These are phyloP conservation scores for Adineta ricciae DNA, from an alignment of 2,888 invertebrate genomes.

Conservation along the genomic window DNA sequence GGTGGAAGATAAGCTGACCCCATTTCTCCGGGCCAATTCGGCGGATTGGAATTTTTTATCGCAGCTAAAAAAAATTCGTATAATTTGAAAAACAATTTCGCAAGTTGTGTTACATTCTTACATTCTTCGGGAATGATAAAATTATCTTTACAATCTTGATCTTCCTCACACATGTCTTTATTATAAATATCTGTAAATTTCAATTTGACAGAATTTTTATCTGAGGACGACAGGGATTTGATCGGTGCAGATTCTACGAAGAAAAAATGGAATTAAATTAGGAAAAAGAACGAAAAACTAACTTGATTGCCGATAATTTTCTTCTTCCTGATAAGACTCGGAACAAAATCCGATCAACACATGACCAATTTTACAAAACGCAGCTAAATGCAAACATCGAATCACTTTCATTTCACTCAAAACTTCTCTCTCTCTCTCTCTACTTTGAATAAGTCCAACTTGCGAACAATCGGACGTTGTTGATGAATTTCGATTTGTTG, in stretches of 20 bases:
- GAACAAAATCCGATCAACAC: neutral
- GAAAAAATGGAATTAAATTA: no score
- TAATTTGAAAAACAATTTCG: no score
- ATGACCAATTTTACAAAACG: neutral
- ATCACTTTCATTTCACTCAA: neutral
- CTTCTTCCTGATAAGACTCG: neutral
- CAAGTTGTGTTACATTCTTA: no score
- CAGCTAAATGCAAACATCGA: neutral
- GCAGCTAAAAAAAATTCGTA: neutral
- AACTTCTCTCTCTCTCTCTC: neutral
- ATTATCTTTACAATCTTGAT: neutral
- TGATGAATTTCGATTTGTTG: neutral
- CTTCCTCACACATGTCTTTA: neutral
- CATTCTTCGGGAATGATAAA: neutral
- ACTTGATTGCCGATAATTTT: neutral
- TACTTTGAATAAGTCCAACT: neutral
- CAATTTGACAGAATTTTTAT: neutral
- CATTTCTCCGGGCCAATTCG: slow-evolving; percentile 74
- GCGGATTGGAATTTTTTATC: slow-evolving; percentile 36
- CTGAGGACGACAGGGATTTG: no score
- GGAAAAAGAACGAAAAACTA: neutral
- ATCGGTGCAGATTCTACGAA: neutral
- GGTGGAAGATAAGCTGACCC: slow-evolving; percentile 79
- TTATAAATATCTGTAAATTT: neutral
- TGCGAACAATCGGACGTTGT: neutral